Conservation (phyloP, 2,888 invertebrate genomes). For the Sarcophaga subvicina region DNA sequence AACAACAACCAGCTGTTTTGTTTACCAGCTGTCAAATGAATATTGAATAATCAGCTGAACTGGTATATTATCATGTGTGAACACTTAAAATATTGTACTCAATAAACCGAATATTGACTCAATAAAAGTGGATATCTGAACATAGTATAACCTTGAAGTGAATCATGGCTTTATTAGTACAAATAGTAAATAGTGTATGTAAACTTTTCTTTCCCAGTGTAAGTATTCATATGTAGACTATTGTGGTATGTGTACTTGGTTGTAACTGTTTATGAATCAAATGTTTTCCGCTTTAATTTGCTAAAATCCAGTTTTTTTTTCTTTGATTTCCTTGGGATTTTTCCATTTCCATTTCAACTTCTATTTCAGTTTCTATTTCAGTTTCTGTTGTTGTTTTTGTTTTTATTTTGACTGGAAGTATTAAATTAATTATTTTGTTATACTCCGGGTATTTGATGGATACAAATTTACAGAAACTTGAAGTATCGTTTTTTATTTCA, state of each 20-base stretch:
- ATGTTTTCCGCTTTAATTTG: slow-evolving; percentile 34
- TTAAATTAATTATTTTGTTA: slow-evolving; percentile 41
- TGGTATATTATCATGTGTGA: no score
- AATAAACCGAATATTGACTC: no score
- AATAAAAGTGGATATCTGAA: no score
- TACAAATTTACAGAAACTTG: slow-evolving; percentile 39
- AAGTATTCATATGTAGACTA: not conserved
- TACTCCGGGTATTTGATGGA: slow-evolving; percentile 46
- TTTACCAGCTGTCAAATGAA: no score
- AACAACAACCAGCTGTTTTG: no score
- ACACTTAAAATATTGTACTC: no score
- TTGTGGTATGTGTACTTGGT: not conserved
- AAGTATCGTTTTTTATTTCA: slow-evolving; percentile 47
- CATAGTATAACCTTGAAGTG: no score
- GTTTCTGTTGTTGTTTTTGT: not conserved
- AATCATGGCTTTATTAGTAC: no score
- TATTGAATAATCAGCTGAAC: no score
- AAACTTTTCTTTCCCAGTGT: not conserved
- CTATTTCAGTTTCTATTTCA: not conserved
- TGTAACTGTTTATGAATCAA: not conserved
- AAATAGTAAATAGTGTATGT: not conserved
- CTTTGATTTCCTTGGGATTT: not conserved
- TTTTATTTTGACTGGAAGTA: not conserved
- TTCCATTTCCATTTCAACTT: slow-evolving; percentile 23
- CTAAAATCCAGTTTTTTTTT: slow-evolving; percentile 31